Conservation (phyloP, 2,797 vertebrate species). For the Zalophus californianus region DNA sequence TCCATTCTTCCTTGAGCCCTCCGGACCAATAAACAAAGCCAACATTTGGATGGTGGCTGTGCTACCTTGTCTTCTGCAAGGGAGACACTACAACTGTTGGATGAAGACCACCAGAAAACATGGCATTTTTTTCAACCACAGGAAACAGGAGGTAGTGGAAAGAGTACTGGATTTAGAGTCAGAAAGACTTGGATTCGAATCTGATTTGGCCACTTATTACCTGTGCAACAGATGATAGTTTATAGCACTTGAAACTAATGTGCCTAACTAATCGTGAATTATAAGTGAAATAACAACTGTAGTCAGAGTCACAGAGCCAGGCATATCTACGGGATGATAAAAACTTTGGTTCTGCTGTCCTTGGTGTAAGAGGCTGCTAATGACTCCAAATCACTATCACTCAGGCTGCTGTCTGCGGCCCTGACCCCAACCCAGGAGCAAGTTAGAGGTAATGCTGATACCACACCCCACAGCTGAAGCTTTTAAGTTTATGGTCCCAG, state of each 20-base stretch:
- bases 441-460: not conserved
- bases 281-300: not conserved
- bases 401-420: not conserved
- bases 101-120: not conserved
- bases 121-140: not conserved
- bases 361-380: not conserved
- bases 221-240: not conserved
- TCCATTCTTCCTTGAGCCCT: not conserved
- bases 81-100: not conserved
- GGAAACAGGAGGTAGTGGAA: not conserved
- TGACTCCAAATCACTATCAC: not conserved
- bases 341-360: not conserved
- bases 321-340: not conserved
- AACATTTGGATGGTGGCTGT: fast-evolving
- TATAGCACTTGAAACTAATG: not conserved
- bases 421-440: fast-evolving
- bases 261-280: not conserved
- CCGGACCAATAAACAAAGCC: not conserved
- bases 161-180: not conserved
- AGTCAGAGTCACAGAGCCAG: not conserved
- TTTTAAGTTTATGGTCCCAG: not conserved
- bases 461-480: not conserved
- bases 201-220: not conserved
- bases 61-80: not conserved
- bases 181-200: not conserved